Base-by-base conservation (phyloP, 2,888 invertebrate genomes). In the Corbicula japonica region DNA sequence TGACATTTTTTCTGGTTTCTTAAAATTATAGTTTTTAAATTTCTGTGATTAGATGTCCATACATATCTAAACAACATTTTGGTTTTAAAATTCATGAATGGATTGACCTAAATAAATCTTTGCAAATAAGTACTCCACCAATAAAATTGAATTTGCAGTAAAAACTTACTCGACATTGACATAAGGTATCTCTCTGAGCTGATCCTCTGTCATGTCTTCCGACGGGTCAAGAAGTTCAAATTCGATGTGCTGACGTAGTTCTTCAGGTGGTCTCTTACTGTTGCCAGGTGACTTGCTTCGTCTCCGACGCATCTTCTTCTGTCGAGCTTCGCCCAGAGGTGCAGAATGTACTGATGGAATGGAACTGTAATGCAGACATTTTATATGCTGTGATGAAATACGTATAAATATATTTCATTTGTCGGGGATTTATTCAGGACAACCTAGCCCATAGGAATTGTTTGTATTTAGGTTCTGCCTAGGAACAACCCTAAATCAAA, bases 101-200 rank as follows among this genome's bases (percentile, higher is more conserved):
- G n/a, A n/a, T n/a, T n/a, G n/a, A n/a, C n/a, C n/a, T n/a, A n/a
- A 35, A 60, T 21, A 56, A 18, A 56, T 50, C n/a, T 18, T 56
- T 56, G 28, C 32, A 56, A 30, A n/a, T 12, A 54, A 18, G 23
- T 28, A 8, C 54, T 54, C 54, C 28, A 8, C 28, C 15, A 28
- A 28, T 54, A 58, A 15, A 32, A 30, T 18, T 58, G 32, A 21
- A n/a, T 18, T 58, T 10, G 6, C 32, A 10, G 23, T 21, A 5
- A 10, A n/a, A 4, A 92, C 92, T 91, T 78, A 93, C 92, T 92
- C 91, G 0, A 93, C 91, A 81, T 89, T 88, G 26, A 89, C 87
- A 75, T 89, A 93, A 5, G 91, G 88, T 48, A 93, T 93, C 60
- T 93, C 92, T 62, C 82, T 80, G 12, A 92, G 80, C 65, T 92